phyloP scores from a whole-genome alignment of 2,113 vertebrate genomes.

The Mugil cephalus region DNA sequence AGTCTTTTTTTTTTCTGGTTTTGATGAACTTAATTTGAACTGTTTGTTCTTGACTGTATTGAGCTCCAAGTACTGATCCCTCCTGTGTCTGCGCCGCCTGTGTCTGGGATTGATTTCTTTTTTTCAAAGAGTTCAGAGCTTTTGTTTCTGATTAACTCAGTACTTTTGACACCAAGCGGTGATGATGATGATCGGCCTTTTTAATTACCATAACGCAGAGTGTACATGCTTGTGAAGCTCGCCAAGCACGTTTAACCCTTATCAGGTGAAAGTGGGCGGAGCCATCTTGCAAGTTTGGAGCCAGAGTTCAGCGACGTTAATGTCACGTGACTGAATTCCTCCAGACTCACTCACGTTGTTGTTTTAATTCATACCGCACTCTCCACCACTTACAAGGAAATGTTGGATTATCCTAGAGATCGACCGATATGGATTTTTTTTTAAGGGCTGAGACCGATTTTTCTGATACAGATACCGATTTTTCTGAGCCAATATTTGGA shows the following conservation, averaged over 20 bases:
- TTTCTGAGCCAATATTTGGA: no score
- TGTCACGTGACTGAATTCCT: no score
- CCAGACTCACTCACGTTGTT: no score
- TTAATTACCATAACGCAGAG: not conserved
- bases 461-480: no score
- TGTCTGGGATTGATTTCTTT: not conserved
- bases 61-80: slow-evolving; percentile 21
- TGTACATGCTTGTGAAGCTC: not conserved
- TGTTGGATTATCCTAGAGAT: no score
- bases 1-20: no score
- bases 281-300: no score
- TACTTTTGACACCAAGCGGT: not conserved
- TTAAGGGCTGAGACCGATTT: no score
- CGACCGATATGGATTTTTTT: no score
- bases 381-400: no score
- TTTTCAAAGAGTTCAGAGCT: not conserved
- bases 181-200: not conserved
- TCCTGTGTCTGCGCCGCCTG: not conserved
- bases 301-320: no score
- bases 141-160: not conserved
- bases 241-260: not conserved
- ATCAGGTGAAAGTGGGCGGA: not conserved
- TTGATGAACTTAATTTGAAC: slow-evolving; percentile 43
- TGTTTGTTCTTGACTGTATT: slow-evolving; percentile 18
- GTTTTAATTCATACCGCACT: no score